Evolutionary conservation across 2,888 invertebrate genomes (phyloP).

Genomic region (Cylindroiulus punctatus): DNA sequence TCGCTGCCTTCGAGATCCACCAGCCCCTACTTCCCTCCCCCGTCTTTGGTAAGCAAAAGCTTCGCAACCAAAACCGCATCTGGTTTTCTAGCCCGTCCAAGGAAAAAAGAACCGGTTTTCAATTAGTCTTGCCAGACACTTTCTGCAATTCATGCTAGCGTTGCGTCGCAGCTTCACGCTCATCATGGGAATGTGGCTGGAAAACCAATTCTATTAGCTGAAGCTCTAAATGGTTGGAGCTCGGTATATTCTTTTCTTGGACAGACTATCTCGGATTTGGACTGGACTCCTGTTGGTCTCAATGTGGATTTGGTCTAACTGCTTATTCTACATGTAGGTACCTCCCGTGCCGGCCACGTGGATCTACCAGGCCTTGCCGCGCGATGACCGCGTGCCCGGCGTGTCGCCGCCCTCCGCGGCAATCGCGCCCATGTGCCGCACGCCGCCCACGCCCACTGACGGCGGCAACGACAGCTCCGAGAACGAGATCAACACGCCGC

Average conservation of each 20-base stretch:
- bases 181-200: no score
- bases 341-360: constrained; percentile 53
- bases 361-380: constrained; percentile 48
- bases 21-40: constrained; percentile 49
- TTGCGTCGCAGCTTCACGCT: no score
- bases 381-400: background rate
- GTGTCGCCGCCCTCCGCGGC: constrained; percentile 18
- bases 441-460: constrained; percentile 11
- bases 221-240: no score
- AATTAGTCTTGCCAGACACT: background rate
- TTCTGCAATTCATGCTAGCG: no score
- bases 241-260: no score
- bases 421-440: background rate
- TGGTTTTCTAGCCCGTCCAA: background rate
- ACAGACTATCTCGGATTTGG: no score
- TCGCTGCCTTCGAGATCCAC: background rate
- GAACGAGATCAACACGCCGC: constrained; percentile 54
- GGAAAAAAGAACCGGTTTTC: background rate
- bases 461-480: constrained; percentile 49
- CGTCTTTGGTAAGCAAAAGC: constrained; percentile 46
- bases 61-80: background rate
- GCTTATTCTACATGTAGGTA: background rate
- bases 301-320: no score
- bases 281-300: no score
- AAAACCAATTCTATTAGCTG: no score